A percentile compares a stretch with the other conserved stretches of the same genome.
phyloP scores from a whole-genome alignment of 2,113 vertebrate species.

The Benitochromis conjunctus region DNA sequence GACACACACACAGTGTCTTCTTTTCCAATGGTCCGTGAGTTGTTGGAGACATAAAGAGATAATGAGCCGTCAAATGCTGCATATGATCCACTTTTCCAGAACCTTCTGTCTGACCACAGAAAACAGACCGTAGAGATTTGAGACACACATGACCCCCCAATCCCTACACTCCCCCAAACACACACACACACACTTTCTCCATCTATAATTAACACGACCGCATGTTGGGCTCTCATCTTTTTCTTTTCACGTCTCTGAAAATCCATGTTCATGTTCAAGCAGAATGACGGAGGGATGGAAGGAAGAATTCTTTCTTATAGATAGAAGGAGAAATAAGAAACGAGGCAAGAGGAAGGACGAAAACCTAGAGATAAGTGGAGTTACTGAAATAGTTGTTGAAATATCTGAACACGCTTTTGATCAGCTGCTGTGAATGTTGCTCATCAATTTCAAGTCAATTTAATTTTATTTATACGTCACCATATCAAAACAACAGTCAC shows the following conservation, averaged over 20 bases:
- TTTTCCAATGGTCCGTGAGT: conserved; percentile 17
- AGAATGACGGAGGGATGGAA: not conserved
- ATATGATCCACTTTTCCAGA: conserved; percentile 58
- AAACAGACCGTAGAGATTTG: conserved; percentile 16
- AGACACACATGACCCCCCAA: not conserved
- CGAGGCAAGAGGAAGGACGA: not conserved
- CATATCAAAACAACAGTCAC: not conserved
- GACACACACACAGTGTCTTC: not conserved
- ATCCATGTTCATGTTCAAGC: not conserved
- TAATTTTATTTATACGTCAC: not conserved
- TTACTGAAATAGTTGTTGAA: not conserved
- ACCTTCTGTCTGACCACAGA: conserved; percentile 54
- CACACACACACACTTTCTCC: not conserved
- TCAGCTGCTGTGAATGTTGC: not conserved
- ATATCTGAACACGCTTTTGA: not conserved
- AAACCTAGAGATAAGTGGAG: not conserved
- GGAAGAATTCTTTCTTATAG: not conserved
- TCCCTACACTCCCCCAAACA: not conserved
- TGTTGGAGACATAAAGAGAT: conserved; percentile 54
- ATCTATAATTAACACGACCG: not conserved
- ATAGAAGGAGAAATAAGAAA: not conserved
- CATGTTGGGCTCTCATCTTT: conserved; percentile 2
- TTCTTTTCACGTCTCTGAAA: not conserved
- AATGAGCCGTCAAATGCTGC: conserved; percentile 51
- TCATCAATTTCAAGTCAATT: not conserved